These are phyloP conservation scores for Mesorhabditis belari DNA, from an alignment of 2,888 invertebrate species.

Conservation along the genomic window DNA sequence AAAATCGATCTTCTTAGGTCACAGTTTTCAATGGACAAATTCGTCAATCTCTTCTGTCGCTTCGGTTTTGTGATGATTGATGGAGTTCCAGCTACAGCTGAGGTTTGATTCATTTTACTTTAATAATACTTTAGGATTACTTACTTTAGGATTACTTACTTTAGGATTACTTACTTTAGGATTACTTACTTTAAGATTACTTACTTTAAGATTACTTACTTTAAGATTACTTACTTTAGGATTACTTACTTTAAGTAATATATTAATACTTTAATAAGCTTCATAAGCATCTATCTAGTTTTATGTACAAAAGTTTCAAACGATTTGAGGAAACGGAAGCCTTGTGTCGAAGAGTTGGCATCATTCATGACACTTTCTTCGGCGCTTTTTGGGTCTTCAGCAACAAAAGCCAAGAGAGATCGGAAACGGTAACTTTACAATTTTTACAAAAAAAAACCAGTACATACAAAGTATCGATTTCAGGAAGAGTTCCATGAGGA, in stretches of 20 bases:
- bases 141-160: too few species aligned
- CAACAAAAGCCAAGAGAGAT: constrained; percentile 11
- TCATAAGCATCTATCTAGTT: too few species aligned
- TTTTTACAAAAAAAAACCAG: constrained; percentile 1
- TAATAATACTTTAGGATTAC: too few species aligned
- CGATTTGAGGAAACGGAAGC: constrained; percentile 20
- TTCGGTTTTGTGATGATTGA: constrained; percentile 41
- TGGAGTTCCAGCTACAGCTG: constrained; percentile 21
- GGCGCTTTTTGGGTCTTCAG: constrained; percentile 69
- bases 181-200: too few species aligned
- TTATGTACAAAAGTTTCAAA: too few species aligned
- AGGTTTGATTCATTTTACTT: too few species aligned
- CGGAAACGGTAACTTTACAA: background rate
- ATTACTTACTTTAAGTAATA: too few species aligned
- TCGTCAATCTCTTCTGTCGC: constrained; percentile 28
- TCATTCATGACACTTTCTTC: constrained; percentile 67
- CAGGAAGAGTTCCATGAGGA: constrained; percentile 62
- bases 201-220: too few species aligned
- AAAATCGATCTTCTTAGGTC: constrained; percentile 11
- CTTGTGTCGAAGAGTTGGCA: constrained; percentile 62
- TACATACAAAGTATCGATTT: background rate
- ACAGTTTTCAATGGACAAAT: constrained; percentile 24
- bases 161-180: too few species aligned
- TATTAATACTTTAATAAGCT: too few species aligned
- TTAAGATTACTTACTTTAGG: too few species aligned